Evolutionary conservation across 2,888 invertebrate species (phyloP), one percentile per base, ranked within the genome.

Genomic region (Orgyia antiqua): DNA sequence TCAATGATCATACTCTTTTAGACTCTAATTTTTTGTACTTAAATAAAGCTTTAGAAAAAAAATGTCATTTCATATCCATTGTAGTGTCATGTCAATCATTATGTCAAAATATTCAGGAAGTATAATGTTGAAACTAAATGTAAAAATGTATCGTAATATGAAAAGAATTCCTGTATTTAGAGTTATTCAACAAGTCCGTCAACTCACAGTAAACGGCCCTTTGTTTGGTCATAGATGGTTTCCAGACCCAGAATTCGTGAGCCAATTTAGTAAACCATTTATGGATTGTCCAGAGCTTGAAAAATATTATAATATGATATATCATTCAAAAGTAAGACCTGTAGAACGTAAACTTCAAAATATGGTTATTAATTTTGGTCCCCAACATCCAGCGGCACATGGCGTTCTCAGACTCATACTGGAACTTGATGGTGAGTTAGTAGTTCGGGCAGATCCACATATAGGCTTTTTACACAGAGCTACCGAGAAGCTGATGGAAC

Each of bases 341-440:
- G 68, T 83, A 6, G 92, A 92, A 55, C 89, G 89, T 27, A 83
- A 84, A 26, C 76, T 93, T 12, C 87, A 88, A 49, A 92, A 92
- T 47, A 88, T 92, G 70, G 86, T 87, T 40, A 70, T 96, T 8
- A 97, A 97, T 68, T 96, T 96, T 70, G 96, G 96, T 0, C 96
- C 96, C 0, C 93, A 93, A 47, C 96, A 96, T 83, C 96, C 96
- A 1, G 95, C 96, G 2, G 96, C 96, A 21, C 96, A 97, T 63
- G 96, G 96, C 4, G 96, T 96, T 19, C 78, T 96, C 12, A 88
- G 96, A 28, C 78, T 96, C 27, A 90, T 97, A 5, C 69, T 95
- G 11, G 91, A 94, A 56, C 68, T 97, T 27, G 94, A 95, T 42
- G 95, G 94, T 24, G 96, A 97, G 89, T 89, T 90, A 4, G 92